Percentiles rank a stretch among this genome's conserved stretches.
phyloP scores from a whole-genome alignment of 2,797 vertebrate species.

The Peromyscus attwateri region DNA sequence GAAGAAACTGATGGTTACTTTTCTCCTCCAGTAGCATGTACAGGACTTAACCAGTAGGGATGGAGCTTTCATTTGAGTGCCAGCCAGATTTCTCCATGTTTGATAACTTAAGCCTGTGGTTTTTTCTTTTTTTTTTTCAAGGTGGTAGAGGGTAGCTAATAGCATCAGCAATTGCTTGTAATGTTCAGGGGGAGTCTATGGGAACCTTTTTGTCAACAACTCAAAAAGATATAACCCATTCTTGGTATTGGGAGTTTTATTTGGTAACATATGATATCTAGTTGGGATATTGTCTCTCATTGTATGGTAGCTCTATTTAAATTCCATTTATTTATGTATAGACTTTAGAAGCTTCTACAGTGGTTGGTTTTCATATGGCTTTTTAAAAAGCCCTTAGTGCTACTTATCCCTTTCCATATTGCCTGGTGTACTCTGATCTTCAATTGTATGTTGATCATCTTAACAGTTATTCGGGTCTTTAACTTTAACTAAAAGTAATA shows the following conservation, averaged over 20 bases:
- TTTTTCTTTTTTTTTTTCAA: neutral
- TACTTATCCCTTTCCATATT: neutral
- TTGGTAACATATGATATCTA: neutral
- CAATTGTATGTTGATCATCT: neutral
- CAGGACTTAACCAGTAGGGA: neutral
- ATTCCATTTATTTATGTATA: neutral
- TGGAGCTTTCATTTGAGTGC: neutral
- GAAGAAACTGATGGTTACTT: neutral
- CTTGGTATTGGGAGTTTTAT: neutral
- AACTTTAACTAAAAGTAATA: slow-evolving; percentile 41
- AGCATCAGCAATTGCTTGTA: neutral
- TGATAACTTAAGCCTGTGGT: neutral
- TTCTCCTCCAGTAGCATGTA: too few relatives aligned
- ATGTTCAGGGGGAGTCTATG: neutral
- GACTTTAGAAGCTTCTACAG: neutral
- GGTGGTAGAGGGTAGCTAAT: neutral
- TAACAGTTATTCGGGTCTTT: slow-evolving; percentile 23
- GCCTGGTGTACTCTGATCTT: neutral
- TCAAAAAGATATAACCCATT: neutral
- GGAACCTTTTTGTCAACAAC: neutral
- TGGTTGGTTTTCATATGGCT: neutral
- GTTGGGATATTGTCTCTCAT: neutral
- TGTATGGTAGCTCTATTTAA: neutral
- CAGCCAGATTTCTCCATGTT: too few relatives aligned
- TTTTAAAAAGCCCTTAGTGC: neutral